Percentiles rank a stretch among this genome's conserved stretches.
These are phyloP conservation scores for Drosophila persimilis DNA, from an alignment of 1,140 invertebrate genomes.

Conservation along the genomic window DNA sequence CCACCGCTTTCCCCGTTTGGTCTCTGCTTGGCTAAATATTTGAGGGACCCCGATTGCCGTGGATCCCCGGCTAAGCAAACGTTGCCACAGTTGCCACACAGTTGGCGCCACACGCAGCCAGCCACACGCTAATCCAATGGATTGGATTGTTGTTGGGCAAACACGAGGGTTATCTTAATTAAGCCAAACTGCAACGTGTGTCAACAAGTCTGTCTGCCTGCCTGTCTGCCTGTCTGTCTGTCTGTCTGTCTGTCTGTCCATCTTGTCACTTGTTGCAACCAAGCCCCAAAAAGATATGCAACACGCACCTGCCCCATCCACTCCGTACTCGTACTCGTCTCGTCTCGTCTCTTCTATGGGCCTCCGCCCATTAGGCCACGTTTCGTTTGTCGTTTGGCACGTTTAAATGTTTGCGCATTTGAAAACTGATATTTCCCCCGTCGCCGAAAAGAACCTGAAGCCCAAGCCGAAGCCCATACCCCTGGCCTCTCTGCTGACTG, in stretches of 20 bases:
- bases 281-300: not conserved
- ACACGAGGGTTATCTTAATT: conserved; percentile 28
- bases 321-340: not conserved
- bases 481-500: no score
- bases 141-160: conserved; percentile 11
- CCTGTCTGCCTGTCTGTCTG: no score
- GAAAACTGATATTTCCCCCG: conserved; percentile 53
- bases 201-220: not conserved
- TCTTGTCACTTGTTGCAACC: conserved; percentile 17
- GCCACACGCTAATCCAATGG: conserved; percentile 7
- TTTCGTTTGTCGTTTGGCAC: conserved; percentile 24
- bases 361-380: conserved; percentile 6
- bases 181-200: conserved; percentile 23
- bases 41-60: no score
- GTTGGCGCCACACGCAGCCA: conserved; percentile 11
- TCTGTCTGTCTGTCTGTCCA: conserved; percentile 2
- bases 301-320: conserved; percentile 28
- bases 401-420: conserved; percentile 58
- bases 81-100: no score
- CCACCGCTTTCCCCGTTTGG: no score
- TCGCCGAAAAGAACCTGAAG: not conserved
- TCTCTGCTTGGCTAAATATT: no score
- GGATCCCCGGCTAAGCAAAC: no score
- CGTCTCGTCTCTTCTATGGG: not conserved
- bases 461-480: not conserved